Conservation (phyloP, 2,113 vertebrate species). For the Equus quagga region DNA sequence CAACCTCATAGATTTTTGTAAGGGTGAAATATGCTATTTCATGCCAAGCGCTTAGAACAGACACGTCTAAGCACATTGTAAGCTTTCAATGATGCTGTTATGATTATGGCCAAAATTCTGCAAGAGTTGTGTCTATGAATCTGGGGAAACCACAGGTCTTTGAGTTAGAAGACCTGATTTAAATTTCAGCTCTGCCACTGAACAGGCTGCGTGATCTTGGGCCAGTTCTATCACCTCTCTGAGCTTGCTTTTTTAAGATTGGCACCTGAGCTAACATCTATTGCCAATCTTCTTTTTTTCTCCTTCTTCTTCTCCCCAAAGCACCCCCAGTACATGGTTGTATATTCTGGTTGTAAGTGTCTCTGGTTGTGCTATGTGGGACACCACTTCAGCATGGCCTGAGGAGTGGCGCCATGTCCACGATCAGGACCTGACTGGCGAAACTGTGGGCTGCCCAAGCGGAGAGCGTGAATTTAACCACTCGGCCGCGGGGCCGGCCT, state of each 20-base stretch:
- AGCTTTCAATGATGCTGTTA: not conserved
- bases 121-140: not conserved
- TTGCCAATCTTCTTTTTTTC: no score
- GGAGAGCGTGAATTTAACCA: no score
- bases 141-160: not conserved
- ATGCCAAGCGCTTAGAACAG: slow-evolving; percentile 23
- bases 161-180: not conserved
- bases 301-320: no score
- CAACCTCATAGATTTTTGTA: not conserved
- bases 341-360: no score
- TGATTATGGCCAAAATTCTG: not conserved
- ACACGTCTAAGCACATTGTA: not conserved
- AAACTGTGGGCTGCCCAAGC: no score
- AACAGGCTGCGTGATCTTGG: not conserved
- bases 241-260: not conserved
- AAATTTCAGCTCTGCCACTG: not conserved
- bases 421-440: no score
- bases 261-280: no score
- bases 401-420: no score
- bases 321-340: no score
- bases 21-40: not conserved
- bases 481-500: no score
- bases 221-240: not conserved
- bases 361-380: no score
- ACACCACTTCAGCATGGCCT: no score